Percentiles rank a stretch among this genome's conserved stretches.
phyloP scores from a whole-genome alignment of 1,140 invertebrate genomes.

The Heliconius hewitsoni region DNA sequence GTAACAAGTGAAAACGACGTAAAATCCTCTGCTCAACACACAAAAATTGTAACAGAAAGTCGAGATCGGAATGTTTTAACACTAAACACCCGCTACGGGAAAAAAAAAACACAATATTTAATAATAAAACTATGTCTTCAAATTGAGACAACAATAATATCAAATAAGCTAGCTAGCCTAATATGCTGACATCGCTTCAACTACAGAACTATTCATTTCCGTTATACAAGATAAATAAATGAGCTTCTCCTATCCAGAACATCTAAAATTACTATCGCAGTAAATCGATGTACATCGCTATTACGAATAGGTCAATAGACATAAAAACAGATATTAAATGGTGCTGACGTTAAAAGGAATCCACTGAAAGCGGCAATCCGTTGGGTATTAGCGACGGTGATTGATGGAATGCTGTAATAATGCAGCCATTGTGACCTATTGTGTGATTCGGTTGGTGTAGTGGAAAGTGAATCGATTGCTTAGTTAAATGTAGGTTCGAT shows the following conservation, averaged over 20 bases:
- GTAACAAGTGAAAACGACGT: too few species aligned
- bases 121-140: too few species aligned
- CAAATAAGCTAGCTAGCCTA: not conserved
- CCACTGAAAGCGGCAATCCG: constrained; percentile 36
- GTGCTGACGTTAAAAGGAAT: constrained; percentile 31
- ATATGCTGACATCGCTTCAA: not conserved
- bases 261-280: not conserved
- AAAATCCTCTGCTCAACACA: too few species aligned
- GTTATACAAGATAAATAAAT: not conserved
- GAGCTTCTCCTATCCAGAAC: not conserved
- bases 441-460: not conserved
- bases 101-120: too few species aligned
- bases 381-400: constrained; percentile 37
- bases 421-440: not conserved
- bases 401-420: constrained; percentile 42
- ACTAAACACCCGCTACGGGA: too few species aligned
- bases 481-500: not conserved
- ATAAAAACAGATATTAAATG: constrained; percentile 10
- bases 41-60: too few species aligned
- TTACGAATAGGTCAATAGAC: constrained; percentile 9
- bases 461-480: not conserved
- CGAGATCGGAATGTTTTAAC: too few species aligned
- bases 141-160: not conserved
- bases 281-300: not conserved
- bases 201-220: not conserved